phyloP scores from a whole-genome alignment of 1,140 invertebrate genomes.

The Ericerus pela region DNA sequence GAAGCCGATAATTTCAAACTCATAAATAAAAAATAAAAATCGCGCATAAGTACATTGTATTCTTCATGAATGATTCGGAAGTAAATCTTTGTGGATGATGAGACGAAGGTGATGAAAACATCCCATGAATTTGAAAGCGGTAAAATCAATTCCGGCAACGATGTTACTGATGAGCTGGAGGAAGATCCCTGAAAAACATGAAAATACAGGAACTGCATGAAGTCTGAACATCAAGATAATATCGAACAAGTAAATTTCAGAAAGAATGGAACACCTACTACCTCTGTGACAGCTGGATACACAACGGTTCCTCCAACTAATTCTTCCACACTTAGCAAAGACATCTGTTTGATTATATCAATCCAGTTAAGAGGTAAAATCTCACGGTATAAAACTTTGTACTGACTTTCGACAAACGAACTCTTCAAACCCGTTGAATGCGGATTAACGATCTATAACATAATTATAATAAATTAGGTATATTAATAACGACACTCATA shows the following conservation, averaged over 20 bases:
- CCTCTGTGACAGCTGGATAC: neutral
- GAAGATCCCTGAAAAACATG: neutral
- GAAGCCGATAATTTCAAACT: neutral
- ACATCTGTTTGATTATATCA: neutral
- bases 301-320: neutral
- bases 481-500: no score
- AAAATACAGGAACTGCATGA: neutral
- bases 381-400: neutral
- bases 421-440: neutral
- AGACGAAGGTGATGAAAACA: neutral
- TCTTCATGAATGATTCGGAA: neutral
- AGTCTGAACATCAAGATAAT: neutral
- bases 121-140: neutral
- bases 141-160: neutral
- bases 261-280: no score
- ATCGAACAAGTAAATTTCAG: no score
- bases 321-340: neutral
- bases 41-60: neutral
- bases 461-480: no score
- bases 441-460: neutral
- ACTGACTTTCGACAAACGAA: neutral
- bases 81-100: neutral
- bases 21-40: neutral
- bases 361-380: neutral
- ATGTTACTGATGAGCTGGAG: neutral